Evolutionary conservation across 2,113 vertebrate species (phyloP).

Genomic region (Actinemys pallida): DNA sequence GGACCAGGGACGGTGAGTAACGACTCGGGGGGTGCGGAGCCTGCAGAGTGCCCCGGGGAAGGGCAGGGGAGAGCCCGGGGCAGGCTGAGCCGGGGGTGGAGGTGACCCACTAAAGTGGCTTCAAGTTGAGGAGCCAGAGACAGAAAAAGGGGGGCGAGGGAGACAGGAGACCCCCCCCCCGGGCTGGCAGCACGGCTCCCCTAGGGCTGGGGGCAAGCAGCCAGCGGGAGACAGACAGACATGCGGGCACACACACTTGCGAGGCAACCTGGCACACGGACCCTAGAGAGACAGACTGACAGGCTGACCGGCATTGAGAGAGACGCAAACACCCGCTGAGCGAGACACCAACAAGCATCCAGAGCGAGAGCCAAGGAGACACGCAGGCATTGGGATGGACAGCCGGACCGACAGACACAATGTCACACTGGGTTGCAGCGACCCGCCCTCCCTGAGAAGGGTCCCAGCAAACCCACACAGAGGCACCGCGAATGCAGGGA

Average conservation of each 20-base stretch:
- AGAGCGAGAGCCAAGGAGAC: background rate
- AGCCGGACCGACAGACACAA: background rate
- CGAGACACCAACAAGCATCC: no score
- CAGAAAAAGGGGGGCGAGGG: no score
- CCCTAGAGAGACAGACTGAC: no score
- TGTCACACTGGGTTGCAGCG: background rate
- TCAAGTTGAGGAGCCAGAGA: background rate
- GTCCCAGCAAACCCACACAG: background rate
- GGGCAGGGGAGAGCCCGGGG: slow-evolving; percentile 29
- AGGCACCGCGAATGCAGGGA: background rate
- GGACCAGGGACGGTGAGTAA: background rate
- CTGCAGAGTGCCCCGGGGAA: no score
- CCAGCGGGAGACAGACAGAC: background rate
- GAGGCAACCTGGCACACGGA: background rate
- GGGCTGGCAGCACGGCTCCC: background rate
- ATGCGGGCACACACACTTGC: background rate
- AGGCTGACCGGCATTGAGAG: no score
- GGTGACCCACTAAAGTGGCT: background rate
- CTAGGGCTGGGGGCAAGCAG: background rate
- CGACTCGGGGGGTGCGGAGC: no score
- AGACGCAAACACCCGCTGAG: no score
- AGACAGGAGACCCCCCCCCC: background rate
- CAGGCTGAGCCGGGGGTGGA: background rate
- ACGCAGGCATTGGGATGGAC: background rate
- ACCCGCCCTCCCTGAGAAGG: background rate